phyloP scores from a whole-genome alignment of 2,113 vertebrate genomes.

The Pterocles orientalis region DNA sequence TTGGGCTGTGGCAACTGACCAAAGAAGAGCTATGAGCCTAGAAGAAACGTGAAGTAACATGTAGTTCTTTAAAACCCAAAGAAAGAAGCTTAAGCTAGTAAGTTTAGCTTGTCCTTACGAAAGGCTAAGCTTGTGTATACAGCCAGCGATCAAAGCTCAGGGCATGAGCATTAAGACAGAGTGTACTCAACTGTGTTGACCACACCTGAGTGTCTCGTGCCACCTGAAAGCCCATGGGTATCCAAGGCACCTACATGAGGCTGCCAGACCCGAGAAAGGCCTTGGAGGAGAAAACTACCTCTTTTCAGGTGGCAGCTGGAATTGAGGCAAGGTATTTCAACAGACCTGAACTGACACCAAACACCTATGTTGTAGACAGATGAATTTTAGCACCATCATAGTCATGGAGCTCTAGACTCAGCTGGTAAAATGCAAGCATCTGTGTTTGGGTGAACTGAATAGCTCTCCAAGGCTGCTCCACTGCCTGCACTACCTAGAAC shows the following conservation, averaged over 20 bases:
- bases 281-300: neutral
- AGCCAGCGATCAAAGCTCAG: neutral
- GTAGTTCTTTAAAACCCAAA: neutral
- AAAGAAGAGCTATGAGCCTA: neutral
- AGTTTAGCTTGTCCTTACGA: neutral
- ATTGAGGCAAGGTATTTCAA: neutral
- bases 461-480: neutral
- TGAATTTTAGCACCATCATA: neutral
- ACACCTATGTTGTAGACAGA: neutral
- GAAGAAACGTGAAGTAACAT: neutral
- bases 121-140: neutral
- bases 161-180: neutral
- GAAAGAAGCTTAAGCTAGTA: neutral
- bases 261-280: neutral
- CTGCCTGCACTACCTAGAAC: neutral
- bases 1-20: neutral
- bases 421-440: neutral
- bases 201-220: neutral
- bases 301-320: neutral
- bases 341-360: neutral
- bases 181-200: neutral
- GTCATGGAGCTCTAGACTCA: neutral
- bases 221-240: neutral
- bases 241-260: neutral
- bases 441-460: neutral